Base-by-base conservation (phyloP, 2,113 vertebrate species). In the Trinectes maculatus region DNA sequence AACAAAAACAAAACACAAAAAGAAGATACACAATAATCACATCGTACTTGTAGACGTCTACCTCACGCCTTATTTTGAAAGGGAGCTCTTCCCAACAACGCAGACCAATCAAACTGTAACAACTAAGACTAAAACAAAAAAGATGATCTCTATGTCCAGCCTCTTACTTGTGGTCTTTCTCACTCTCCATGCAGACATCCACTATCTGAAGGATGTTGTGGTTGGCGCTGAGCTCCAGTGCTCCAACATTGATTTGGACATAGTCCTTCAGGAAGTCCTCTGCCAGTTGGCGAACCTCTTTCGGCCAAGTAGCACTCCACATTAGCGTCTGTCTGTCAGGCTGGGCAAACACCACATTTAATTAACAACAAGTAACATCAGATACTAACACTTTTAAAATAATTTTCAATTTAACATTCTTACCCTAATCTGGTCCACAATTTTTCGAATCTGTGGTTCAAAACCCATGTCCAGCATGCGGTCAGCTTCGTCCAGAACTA, bases 221-320 rank as follows among this genome's bases (percentile, higher is more conserved):
- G 85, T 98, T 98, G 82, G 96, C 96, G 34, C 95, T 96, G 69
- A 98, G 85, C 72, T 98, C 96, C 86, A 98, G 79, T 22, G 96
- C 96, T 46, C 96, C 96, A 11, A 98, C 94, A 0, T 98, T 98
- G 82, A 98, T 98, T 88, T 98, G 96, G 37, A 96, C 94, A 3
- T 96, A 97, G 66, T 98, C 96, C 61, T 94, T 93, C 43, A 98
- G 91, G 82, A 98, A 98, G 82, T 98, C 96, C 77, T 98, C 96
- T 0, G 96, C 96, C 44, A 98, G 92, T 84, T 98, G 96, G n/a
- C 96, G 93, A 21, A 98, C 96, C 77, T 98, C 96, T 73, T 98
- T 98, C 6, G 96, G 96, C 96, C 96, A 98, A 33, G 96, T 98
- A 49, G 96, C 96, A 49, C 96, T 98, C 96, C 96, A 98, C 96